Evolutionary conservation across 1,140 invertebrate species (phyloP).

Genomic region (Heliconius eleuchia): DNA sequence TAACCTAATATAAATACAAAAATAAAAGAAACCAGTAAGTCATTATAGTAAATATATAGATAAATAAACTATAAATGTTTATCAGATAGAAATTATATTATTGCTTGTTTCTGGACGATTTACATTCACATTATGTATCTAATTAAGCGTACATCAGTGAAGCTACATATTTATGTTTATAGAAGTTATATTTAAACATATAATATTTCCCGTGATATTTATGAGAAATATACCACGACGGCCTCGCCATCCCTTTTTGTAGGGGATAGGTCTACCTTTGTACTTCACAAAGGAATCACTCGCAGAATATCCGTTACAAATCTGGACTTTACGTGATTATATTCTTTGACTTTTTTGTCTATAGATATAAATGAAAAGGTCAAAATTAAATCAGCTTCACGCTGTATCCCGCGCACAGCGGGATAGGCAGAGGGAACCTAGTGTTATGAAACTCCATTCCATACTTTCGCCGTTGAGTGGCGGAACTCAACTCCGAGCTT

Average conservation of each 20-base stretch:
- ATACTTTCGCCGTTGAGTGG: too few species aligned
- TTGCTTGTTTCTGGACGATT: not conserved
- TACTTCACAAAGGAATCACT: not conserved
- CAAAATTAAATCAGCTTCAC: too few species aligned
- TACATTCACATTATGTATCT: not conserved
- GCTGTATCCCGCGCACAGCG: too few species aligned
- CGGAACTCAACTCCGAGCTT: too few species aligned
- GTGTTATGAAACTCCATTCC: too few species aligned
- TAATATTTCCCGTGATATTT: not conserved
- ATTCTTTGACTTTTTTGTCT: not conserved
- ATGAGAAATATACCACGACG: not conserved
- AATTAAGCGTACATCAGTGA: not conserved
- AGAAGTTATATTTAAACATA: constrained; percentile 4
- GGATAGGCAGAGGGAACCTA: too few species aligned
- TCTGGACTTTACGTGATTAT: not conserved
- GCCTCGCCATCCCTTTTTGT: not conserved
- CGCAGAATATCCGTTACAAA: not conserved
- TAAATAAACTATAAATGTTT: not conserved
- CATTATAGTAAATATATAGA: not conserved
- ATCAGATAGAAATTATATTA: not conserved
- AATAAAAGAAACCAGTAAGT: not conserved
- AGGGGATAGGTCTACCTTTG: not conserved
- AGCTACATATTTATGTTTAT: not conserved
- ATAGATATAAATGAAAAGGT: not conserved
- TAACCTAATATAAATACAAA: not conserved